phyloP scores from a whole-genome alignment of 2,797 vertebrate genomes.

The Merluccius polli region DNA sequence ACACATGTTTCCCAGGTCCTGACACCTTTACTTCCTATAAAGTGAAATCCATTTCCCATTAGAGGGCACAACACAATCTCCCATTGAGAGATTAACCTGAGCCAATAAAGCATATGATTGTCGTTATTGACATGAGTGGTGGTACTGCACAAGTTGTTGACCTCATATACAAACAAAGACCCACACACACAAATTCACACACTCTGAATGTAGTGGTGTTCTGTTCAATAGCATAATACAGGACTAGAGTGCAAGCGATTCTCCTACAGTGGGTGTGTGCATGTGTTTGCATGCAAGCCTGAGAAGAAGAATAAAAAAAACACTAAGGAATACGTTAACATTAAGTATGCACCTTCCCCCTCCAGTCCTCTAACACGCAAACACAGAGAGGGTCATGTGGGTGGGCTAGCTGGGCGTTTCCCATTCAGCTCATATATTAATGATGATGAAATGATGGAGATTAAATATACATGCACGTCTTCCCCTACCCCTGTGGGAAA shows the following conservation, averaged over 20 bases:
- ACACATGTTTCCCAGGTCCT: slow-evolving; percentile 2
- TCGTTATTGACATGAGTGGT: slow-evolving; percentile 23
- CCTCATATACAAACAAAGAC: slow-evolving; percentile 9
- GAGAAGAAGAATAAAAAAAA: no score
- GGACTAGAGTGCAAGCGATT: background rate
- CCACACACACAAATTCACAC: slow-evolving; percentile 1
- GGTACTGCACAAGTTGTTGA: slow-evolving; percentile 1
- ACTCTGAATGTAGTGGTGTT: background rate
- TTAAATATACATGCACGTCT: slow-evolving; percentile 72
- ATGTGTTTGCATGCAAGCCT: background rate
- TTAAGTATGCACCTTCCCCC: no score
- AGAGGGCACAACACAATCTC: slow-evolving; percentile 18
- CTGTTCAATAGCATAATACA: background rate
- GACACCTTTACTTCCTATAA: slow-evolving; percentile 27
- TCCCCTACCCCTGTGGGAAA: slow-evolving; percentile 56
- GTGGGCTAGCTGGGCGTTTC: slow-evolving; percentile 38
- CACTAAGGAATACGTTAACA: no score
- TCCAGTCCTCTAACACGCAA: background rate
- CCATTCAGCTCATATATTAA: slow-evolving; percentile 68
- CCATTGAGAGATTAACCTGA: slow-evolving; percentile 23
- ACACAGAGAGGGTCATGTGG: background rate
- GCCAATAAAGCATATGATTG: slow-evolving; percentile 13
- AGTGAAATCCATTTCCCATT: slow-evolving; percentile 50
- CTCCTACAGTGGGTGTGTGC: background rate
- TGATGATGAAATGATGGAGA: slow-evolving; percentile 57